phyloP scores from a whole-genome alignment of 2,797 vertebrate species.

The Falco berigora region DNA sequence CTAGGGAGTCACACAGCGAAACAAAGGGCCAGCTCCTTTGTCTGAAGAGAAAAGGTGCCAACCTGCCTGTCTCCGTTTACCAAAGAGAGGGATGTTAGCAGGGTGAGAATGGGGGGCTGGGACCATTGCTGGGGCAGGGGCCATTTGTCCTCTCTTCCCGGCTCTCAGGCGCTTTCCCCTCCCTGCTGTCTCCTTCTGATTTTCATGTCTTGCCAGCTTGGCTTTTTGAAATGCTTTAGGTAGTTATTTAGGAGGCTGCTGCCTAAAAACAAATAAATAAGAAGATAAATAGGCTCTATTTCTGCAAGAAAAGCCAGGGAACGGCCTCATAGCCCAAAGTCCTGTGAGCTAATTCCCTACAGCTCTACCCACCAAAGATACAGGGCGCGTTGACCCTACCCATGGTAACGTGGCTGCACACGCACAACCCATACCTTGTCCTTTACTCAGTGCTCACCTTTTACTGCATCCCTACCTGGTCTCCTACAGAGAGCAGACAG shows the following conservation, averaged over 20 bases:
- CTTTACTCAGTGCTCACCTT: not conserved
- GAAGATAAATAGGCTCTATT: not conserved
- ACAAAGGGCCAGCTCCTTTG: constrained; percentile 63
- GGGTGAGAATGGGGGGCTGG: constrained; percentile 58
- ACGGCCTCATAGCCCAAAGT: not conserved
- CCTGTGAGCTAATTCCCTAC: not conserved
- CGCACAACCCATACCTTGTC: not conserved
- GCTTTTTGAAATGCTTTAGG: constrained; percentile 16
- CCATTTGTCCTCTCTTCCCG: constrained; percentile 57
- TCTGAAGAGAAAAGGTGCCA: constrained; percentile 61
- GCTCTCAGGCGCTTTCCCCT: not conserved
- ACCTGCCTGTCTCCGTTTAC: constrained; percentile 62
- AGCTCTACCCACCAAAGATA: not conserved
- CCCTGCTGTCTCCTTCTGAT: not conserved
- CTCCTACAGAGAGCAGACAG: not conserved
- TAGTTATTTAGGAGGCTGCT: not conserved
- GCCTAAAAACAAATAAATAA: not conserved
- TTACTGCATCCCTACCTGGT: not conserved
- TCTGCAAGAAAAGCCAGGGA: not conserved
- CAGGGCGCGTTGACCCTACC: not conserved
- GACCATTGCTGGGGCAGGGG: not conserved
- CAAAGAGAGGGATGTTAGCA: constrained; percentile 50
- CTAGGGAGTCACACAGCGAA: constrained; percentile 11
- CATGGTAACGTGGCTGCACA: not conserved
- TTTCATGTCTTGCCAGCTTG: not conserved